Percentiles rank a stretch among this genome's conserved stretches.
Conservation (phyloP, 2,888 invertebrate species). For the Sesia apiformis region DNA sequence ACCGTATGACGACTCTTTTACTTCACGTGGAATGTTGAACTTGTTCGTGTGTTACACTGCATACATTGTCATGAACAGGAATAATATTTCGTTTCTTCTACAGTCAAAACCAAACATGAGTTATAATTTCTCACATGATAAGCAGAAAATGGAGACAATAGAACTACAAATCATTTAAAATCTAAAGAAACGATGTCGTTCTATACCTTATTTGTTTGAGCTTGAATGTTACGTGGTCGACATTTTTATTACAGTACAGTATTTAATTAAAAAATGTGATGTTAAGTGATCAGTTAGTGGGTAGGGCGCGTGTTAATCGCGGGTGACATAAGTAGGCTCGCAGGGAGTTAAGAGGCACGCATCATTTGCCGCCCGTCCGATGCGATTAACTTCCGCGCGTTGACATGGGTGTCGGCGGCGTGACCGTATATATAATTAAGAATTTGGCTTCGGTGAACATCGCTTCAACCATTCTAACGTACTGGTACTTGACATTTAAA, state of each 20-base stretch:
- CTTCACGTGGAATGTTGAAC: slow-evolving; percentile 60
- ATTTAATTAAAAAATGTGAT: slow-evolving; percentile 6
- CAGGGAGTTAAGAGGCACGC: slow-evolving; percentile 45
- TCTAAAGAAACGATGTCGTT: too few species aligned
- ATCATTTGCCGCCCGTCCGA: slow-evolving; percentile 62
- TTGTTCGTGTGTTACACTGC: slow-evolving; percentile 47
- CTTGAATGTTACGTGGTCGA: too few species aligned
- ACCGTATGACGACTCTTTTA: slow-evolving; percentile 62
- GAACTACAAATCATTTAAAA: background rate
- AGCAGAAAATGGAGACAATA: background rate
- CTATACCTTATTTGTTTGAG: too few species aligned
- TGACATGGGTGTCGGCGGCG: slow-evolving; percentile 45
- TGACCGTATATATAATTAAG: slow-evolving; percentile 40
- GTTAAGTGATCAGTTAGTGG: slow-evolving; percentile 35
- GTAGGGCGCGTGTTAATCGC: slow-evolving; percentile 47
- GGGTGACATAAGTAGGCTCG: slow-evolving; percentile 52
- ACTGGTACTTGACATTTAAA: slow-evolving; percentile 28
- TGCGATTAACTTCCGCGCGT: slow-evolving; percentile 42
- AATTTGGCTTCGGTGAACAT: slow-evolving; percentile 38
- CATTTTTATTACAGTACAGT: too few species aligned
- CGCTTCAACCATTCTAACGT: slow-evolving; percentile 1
- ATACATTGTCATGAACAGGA: slow-evolving; percentile 30
- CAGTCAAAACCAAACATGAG: background rate
- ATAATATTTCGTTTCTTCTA: background rate
- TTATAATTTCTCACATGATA: background rate